A percentile compares a stretch with the other conserved stretches of the same genome.
phyloP scores from a whole-genome alignment of 2,888 invertebrate genomes.

The Hybos culiciformis region DNA sequence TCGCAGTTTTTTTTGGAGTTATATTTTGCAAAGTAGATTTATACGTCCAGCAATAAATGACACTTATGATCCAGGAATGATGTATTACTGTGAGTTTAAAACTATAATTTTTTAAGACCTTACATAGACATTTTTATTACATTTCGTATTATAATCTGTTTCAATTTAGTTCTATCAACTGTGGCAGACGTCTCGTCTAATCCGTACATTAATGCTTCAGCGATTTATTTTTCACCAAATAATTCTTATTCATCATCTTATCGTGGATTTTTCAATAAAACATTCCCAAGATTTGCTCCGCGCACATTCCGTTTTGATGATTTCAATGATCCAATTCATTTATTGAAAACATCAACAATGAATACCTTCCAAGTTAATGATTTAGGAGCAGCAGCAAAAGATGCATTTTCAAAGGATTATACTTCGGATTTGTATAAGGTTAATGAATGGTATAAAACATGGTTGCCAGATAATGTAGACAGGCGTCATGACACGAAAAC shows the following conservation, averaged over 20 bases:
- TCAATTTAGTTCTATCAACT: conserved; percentile 80
- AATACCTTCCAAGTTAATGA: conserved; percentile 81
- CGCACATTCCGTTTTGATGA: conserved; percentile 82
- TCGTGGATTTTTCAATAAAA: conserved; percentile 91
- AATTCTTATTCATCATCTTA: conserved; percentile 90
- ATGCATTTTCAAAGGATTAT: conserved; percentile 73
- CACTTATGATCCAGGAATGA: conserved; percentile 93
- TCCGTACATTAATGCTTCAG: conserved; percentile 80
- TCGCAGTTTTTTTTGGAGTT: conserved; percentile 91
- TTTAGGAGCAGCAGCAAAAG: conserved; percentile 69
- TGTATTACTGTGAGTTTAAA: too few relatives aligned
- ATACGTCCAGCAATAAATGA: conserved; percentile 82
- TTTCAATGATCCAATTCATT: conserved; percentile 91
- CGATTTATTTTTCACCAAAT: conserved; percentile 88
- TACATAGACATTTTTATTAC: too few relatives aligned
- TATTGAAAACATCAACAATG: conserved; percentile 86
- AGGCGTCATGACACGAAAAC: conserved; percentile 81
- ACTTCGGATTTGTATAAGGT: conserved; percentile 79
- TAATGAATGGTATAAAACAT: conserved; percentile 85
- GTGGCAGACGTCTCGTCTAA: conserved; percentile 92
- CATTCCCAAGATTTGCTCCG: conserved; percentile 87
- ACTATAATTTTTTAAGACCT: too few relatives aligned
- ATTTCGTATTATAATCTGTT: too few relatives aligned
- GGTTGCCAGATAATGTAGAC: conserved; percentile 78
- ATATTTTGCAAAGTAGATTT: conserved; percentile 78